Evolutionary conservation across 2,113 vertebrate species (phyloP).

Genomic region (Sinocyclocheilus grahami): DNA sequence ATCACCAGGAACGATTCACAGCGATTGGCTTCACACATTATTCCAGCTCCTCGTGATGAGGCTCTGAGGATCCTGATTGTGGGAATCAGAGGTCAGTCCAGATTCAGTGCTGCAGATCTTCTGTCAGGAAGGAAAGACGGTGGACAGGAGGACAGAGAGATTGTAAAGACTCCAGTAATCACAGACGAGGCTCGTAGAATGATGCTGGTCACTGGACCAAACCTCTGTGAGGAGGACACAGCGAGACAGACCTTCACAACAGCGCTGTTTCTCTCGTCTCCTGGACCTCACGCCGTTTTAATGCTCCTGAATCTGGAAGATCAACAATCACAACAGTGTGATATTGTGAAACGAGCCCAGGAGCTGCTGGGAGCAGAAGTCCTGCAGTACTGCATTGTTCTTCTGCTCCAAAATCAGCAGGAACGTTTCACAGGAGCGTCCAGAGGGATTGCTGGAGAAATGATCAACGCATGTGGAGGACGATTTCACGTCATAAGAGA

Average conservation of each 20-base stretch:
- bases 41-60: background rate
- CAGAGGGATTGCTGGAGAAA: constrained; percentile 10
- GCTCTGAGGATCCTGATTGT: background rate
- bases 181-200: background rate
- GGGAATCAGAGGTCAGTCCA: background rate
- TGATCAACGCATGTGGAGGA: constrained; percentile 28
- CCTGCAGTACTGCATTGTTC: constrained; percentile 20
- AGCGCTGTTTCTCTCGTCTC: too few species aligned
- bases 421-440: background rate
- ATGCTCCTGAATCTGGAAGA: too few species aligned
- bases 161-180: constrained; percentile 11
- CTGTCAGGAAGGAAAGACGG: constrained; percentile 9
- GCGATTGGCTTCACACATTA: background rate
- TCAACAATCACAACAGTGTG: background rate
- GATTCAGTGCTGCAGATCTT: background rate
- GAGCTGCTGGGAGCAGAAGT: constrained; percentile 15
- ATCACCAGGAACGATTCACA: background rate
- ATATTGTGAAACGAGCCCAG: background rate
- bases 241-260: too few species aligned
- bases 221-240: constrained; percentile 18
- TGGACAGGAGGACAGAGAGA: background rate
- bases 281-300: too few species aligned
- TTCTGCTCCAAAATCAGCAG: background rate
- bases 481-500: constrained; percentile 14
- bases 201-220: constrained; percentile 20